Evolutionary conservation across 2,888 invertebrate species (phyloP), one percentile per base, ranked within the genome.

Genomic region (Cheilosia urbana): DNA sequence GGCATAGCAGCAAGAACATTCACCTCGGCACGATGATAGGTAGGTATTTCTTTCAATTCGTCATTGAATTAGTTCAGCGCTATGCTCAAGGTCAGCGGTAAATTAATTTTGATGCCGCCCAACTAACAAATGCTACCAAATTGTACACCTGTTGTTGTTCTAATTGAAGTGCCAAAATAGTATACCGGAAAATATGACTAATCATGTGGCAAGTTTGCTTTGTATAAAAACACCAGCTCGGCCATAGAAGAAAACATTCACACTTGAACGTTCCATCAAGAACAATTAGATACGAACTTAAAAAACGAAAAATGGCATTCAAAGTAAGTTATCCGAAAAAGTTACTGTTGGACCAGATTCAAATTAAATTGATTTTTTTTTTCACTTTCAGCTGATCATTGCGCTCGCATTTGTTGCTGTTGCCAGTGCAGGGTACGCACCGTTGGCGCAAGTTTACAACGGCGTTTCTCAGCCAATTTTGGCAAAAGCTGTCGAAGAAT

Each of bases 401-500:
- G 69, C 68, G 40, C 51, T 78, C 49, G 83, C 78, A 6, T 51
- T 84, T 60, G 81, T 81, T 66, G 80, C 83, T 57, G 62, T 76
- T 47, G 79, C 71, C 40, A 68, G 72, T 47, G 85, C 81, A 24
- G 83, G 83, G 45, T 58, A 75, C 34, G 57, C 72, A 27, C 75
- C 68, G 47, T 66, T 80, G 34, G 69, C 71, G n/a, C 55, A 76
- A 47, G 65, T 77, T 9, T 77, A 84, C 37, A 80, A 85, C 65
- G 62, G 58, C 40, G 71, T 79, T 30, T 88, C 89, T 42, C 79
- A 87, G 42, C 90, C 89, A 17, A 88, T 90, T 57, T 84, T 90
- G 58, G 69, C 88, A 58, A 89, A 90, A 85, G 82, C 87, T 53
- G 88, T 80, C 19, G 90, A 91, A 49, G 90, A 90, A 55, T 90